Base-by-base conservation (phyloP, 2,113 vertebrate species). In the Dasyurus viverrinus region DNA sequence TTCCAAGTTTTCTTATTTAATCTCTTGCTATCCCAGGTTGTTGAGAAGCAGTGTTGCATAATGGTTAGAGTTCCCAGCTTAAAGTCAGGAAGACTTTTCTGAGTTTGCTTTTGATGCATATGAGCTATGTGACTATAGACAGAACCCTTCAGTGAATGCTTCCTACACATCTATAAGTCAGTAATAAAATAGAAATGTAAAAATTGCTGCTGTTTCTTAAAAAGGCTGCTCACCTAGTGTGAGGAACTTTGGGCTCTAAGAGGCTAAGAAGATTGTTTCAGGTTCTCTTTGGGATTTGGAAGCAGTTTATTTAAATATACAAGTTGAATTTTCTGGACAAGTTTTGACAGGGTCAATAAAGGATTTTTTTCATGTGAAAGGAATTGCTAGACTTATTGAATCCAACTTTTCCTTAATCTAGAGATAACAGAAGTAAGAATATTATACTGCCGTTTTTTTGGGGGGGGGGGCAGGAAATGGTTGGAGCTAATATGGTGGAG, bases 321-420 rank as follows among this genome's bases (percentile, higher is more conserved):
- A 95, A 96, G 93, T 89, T 90, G 68, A 92, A 89, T 93, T 93
- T 92, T 96, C 60, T 53, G 90, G 94, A 89, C 94, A 93, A 91
- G 16, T 94, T 96, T 93, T 91, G 89, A 94, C 92, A 52, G 92
- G 14, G 76, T 53, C 23, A 60, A n/a, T 14, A 57, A 54, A 93
- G 92, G 68, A 89, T 93, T 89, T 91, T 14, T 96, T 93, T 97
- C 50, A 89, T 90, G 52, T 42, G 23, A 22, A 42, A 42, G 68
- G 36, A 26, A 84, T 84, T 84, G n/a, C 16, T 42, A 23, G 68
- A 42, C 7, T 42, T 84, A 42, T 7, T 84, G 94, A 52, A 89
- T 53, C 89, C 55, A 1, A 47, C 52, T 76, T 92, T 84, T 89
- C 14, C 60, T 89, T 42, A 48, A 47, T 91, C n/a, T 84, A 84